phyloP scores from a whole-genome alignment of 2,113 vertebrate genomes.

The Syngnathus scovelli region DNA sequence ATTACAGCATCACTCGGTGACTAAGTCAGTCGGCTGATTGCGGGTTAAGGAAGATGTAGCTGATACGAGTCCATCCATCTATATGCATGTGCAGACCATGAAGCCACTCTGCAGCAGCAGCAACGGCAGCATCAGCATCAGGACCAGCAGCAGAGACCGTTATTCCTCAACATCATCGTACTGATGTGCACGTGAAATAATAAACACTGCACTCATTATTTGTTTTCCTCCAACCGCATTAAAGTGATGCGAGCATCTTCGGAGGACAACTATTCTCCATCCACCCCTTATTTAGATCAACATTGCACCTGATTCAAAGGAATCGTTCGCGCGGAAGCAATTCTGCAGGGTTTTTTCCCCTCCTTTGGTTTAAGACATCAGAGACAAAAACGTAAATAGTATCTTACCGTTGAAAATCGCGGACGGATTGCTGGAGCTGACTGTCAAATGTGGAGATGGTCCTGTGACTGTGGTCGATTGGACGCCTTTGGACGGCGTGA shows the following conservation, averaged over 20 bases:
- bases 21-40: conserved; percentile 25
- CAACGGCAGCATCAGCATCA: not conserved
- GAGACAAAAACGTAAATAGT: conserved; percentile 16
- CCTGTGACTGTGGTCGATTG: conserved; percentile 34
- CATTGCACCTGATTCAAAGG: conserved; percentile 26
- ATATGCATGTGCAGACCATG: conserved; percentile 53
- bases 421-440: conserved; percentile 31
- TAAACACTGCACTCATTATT: conserved; percentile 34
- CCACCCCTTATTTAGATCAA: conserved; percentile 1
- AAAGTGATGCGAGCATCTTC: conserved; percentile 24
- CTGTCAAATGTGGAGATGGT: conserved; percentile 56
- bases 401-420: conserved; percentile 52
- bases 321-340: not conserved
- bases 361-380: not conserved
- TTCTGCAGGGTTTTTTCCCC: not conserved
- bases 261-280: conserved; percentile 5
- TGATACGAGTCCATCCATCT: conserved; percentile 32
- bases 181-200: conserved; percentile 13
- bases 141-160: not conserved
- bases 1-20: conserved; percentile 25
- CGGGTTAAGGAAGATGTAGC: conserved; percentile 31
- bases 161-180: conserved; percentile 9
- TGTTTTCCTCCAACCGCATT: conserved; percentile 9
- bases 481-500: conserved; percentile 25
- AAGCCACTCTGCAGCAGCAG: conserved; percentile 48